These are phyloP conservation scores for Illadopsis cleaveri DNA, from an alignment of 2,113 vertebrate species.

Conservation along the genomic window DNA sequence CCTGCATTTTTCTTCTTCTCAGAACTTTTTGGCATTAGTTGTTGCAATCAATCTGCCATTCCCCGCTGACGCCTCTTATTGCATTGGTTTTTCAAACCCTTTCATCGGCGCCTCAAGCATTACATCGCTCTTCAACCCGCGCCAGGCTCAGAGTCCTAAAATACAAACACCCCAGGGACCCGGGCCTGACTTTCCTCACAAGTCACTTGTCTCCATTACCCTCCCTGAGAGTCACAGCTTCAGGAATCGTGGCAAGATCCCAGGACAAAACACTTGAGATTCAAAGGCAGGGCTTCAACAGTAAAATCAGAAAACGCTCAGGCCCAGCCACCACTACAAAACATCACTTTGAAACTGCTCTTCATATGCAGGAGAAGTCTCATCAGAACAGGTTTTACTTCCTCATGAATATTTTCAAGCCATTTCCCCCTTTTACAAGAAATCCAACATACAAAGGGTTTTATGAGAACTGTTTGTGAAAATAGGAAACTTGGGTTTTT, in stretches of 20 bases:
- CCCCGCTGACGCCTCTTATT: not conserved
- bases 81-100: not conserved
- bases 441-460: not conserved
- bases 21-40: slow-evolving; percentile 1
- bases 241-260: not conserved
- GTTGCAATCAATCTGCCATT: slow-evolving; percentile 13
- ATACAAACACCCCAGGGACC: not conserved
- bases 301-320: not conserved
- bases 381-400: not conserved
- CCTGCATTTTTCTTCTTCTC: not conserved
- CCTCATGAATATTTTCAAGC: not conserved
- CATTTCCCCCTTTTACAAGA: not conserved
- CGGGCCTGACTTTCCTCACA: not conserved
- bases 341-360: not conserved
- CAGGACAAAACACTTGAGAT: not conserved
- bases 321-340: not conserved
- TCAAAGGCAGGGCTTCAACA: not conserved
- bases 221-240: not conserved
- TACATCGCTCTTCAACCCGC: not conserved
- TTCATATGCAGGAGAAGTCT: not conserved
- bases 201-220: not conserved
- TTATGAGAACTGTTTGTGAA: not conserved
- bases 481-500: not conserved
- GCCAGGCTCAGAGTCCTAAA: not conserved
- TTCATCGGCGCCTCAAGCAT: not conserved